Evolutionary conservation across 1,140 invertebrate genomes (phyloP).

Genomic region (Heliconius hewitsoni): DNA sequence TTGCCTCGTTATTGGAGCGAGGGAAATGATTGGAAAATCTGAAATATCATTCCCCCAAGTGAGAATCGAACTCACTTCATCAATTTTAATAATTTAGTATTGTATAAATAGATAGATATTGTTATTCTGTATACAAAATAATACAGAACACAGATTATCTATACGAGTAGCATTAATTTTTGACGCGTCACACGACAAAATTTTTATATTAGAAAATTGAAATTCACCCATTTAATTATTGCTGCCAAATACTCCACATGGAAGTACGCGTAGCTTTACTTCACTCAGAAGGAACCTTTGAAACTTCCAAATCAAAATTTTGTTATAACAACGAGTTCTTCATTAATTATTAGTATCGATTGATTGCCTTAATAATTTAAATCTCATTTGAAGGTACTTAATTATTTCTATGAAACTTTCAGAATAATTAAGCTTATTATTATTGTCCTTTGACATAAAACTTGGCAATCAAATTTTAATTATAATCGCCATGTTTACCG

Average conservation of each 20-base stretch:
- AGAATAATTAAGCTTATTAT: constrained; percentile 5
- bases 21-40: too few relatives aligned
- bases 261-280: background rate
- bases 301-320: background rate
- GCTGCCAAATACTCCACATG: background rate
- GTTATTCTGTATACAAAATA: too few relatives aligned
- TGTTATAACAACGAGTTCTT: background rate
- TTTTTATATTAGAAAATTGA: too few relatives aligned
- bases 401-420: constrained; percentile 4
- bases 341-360: constrained; percentile 14
- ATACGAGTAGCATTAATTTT: too few relatives aligned
- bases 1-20: too few relatives aligned
- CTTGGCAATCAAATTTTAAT: background rate
- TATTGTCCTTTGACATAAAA: constrained; percentile 7
- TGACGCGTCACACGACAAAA: too few relatives aligned
- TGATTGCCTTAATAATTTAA: constrained; percentile 5
- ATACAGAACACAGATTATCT: too few relatives aligned
- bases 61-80: too few relatives aligned
- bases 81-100: too few relatives aligned
- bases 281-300: background rate
- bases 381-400: background rate
- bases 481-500: background rate
- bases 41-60: too few relatives aligned
- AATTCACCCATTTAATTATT: too few relatives aligned
- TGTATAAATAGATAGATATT: too few relatives aligned